These are phyloP conservation scores for Carlito syrichta DNA, from an alignment of 2,113 vertebrate species.

Conservation along the genomic window DNA sequence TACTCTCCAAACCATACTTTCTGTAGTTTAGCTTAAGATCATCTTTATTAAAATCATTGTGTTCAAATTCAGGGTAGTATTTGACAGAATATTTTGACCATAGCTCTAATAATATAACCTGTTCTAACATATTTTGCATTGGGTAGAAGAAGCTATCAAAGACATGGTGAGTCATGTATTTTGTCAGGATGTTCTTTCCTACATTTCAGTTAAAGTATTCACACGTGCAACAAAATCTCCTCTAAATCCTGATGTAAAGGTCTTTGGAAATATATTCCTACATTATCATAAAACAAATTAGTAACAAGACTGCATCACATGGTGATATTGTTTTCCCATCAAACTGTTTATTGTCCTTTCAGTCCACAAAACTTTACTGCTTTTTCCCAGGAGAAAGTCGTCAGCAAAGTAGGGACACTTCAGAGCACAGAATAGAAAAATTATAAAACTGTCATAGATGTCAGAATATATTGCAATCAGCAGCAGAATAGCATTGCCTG, in stretches of 20 bases:
- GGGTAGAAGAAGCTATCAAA: not conserved
- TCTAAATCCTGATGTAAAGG: conserved; percentile 10
- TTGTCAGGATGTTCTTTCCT: not conserved
- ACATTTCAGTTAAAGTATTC: not conserved
- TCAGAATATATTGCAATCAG: conserved; percentile 85
- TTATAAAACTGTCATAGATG: conserved; percentile 85
- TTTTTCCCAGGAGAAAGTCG: conserved; percentile 79
- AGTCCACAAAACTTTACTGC: conserved; percentile 76
- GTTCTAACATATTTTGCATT: not conserved
- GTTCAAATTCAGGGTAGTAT: not conserved
- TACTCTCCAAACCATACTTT: not conserved
- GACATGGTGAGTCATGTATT: not conserved
- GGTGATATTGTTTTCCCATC: conserved; percentile 55
- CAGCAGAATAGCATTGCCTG: conserved; percentile 76
- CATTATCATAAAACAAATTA: conserved; percentile 41
- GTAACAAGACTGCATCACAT: conserved; percentile 11
- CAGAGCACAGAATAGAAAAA: conserved; percentile 79
- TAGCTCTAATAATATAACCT: not conserved
- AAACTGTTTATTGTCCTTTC: conserved; percentile 76
- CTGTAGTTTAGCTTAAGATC: not conserved
- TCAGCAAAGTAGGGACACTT: conserved; percentile 80
- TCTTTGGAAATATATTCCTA: conserved; percentile 33
- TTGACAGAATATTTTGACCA: not conserved
- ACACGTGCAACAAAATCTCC: not conserved
- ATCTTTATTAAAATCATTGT: not conserved